phyloP scores from a whole-genome alignment of 92 coral and sea anemone species.

The Micromussa lordhowensis region DNA sequence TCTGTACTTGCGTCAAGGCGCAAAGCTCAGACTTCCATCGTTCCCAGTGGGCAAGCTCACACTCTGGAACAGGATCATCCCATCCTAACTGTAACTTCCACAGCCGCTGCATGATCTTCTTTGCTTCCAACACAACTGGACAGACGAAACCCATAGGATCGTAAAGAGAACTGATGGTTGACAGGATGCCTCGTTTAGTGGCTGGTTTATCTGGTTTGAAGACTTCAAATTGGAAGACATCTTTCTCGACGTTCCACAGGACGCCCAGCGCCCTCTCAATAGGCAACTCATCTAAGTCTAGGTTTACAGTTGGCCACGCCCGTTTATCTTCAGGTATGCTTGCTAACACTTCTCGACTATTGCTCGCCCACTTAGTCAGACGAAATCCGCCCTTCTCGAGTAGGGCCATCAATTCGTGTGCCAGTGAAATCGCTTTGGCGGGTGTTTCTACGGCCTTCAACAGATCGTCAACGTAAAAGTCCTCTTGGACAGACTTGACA shows the following conservation, averaged over 20 bases:
- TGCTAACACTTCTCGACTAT: neutral
- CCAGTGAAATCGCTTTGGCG: slow-evolving; percentile 30
- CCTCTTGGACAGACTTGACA: neutral
- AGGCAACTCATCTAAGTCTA: slow-evolving; percentile 62
- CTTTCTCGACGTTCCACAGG: slow-evolving; percentile 63
- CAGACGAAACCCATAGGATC: slow-evolving; percentile 55
- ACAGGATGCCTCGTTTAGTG: slow-evolving; percentile 65
- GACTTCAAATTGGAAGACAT: slow-evolving; percentile 42
- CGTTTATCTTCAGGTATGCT: neutral
- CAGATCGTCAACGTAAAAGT: slow-evolving; percentile 13
- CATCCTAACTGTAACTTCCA: slow-evolving; percentile 32
- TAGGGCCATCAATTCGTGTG: too few relatives aligned
- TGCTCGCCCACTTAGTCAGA: slow-evolving; percentile 15
- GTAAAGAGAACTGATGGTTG: slow-evolving; percentile 49
- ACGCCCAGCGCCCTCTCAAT: slow-evolving; percentile 67
- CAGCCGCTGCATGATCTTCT: slow-evolving; percentile 61
- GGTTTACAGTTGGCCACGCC: slow-evolving; percentile 4
- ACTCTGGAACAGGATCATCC: neutral
- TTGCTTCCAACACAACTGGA: slow-evolving; percentile 63
- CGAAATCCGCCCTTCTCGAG: slow-evolving; percentile 53
- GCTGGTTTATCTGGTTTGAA: slow-evolving; percentile 35
- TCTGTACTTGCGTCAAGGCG: too few relatives aligned
- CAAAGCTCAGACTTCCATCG: too few relatives aligned
- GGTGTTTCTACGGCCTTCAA: slow-evolving; percentile 6
- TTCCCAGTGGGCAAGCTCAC: neutral